These are phyloP conservation scores for Tribolium madens DNA, from an alignment of 1,140 invertebrate genomes.

Conservation along the genomic window DNA sequence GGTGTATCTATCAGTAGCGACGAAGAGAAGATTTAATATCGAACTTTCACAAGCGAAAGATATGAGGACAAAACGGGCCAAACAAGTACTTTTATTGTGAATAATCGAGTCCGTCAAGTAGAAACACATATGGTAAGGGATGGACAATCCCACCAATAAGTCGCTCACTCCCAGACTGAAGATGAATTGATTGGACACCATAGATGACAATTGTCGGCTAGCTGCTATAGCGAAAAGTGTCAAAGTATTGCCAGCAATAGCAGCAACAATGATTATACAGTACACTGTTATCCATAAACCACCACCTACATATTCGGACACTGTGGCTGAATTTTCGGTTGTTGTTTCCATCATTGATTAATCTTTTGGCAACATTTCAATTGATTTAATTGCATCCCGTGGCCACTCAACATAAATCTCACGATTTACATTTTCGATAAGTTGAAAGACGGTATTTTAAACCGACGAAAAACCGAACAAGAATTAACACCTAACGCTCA, in stretches of 20 bases:
- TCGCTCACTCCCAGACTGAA: constrained; percentile 81
- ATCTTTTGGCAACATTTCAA: constrained; percentile 18
- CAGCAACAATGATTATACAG: constrained; percentile 70
- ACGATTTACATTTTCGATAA: constrained; percentile 3
- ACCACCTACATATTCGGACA: constrained; percentile 2
- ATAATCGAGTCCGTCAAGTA: constrained; percentile 73
- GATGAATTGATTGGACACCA: constrained; percentile 80
- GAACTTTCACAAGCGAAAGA: constrained; percentile 80
- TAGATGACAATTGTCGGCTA: constrained; percentile 73
- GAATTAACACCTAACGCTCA: constrained; percentile 24
- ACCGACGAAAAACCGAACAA: neutral
- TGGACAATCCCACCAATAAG: constrained; percentile 76
- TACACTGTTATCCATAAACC: constrained; percentile 23
- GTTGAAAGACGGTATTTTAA: neutral
- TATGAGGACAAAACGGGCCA: constrained; percentile 78
- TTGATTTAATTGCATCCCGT: neutral
- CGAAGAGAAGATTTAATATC: constrained; percentile 85
- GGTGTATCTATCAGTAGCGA: constrained; percentile 85
- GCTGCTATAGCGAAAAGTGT: constrained; percentile 78
- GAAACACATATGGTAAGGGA: constrained; percentile 81
- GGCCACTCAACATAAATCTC: neutral
- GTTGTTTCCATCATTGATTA: neutral
- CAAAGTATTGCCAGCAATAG: constrained; percentile 77
- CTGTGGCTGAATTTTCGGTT: neutral
- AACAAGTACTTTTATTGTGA: constrained; percentile 70